Evolutionary conservation across 2,113 vertebrate species (phyloP).

Genomic region (Myrmecophaga tridactyla): DNA sequence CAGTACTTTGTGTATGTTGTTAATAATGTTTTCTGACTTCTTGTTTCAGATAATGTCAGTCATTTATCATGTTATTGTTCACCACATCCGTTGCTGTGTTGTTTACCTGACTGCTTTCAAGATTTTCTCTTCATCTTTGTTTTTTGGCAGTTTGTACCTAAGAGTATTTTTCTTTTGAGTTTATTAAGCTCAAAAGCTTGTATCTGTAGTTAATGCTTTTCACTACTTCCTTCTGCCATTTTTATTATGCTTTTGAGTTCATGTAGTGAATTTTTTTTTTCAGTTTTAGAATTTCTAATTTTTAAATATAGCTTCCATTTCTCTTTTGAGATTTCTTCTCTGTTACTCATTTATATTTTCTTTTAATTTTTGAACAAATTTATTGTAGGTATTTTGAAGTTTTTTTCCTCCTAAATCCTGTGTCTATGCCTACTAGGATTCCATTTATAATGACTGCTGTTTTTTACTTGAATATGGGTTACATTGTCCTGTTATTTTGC

Average conservation of each 20-base stretch:
- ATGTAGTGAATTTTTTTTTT: conserved; percentile 1
- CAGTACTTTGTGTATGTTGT: not conserved
- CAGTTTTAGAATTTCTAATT: not conserved
- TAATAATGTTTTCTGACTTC: not conserved
- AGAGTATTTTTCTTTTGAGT: not conserved
- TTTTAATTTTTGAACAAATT: conserved; percentile 11
- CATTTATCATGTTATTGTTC: not conserved
- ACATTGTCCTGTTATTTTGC: conserved; percentile 6
- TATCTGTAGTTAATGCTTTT: not conserved
- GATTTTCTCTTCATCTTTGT: no score
- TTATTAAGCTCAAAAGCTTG: conserved; percentile 24
- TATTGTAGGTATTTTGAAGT: not conserved
- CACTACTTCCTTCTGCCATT: not conserved
- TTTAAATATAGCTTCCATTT: not conserved
- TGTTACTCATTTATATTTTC: not conserved
- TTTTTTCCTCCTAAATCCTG: not conserved
- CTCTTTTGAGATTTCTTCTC: not conserved
- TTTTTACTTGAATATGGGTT: not conserved
- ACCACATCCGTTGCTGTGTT: not conserved
- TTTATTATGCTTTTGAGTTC: not conserved
- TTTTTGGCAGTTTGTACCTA: no score
- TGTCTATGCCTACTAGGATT: not conserved
- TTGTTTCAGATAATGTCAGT: not conserved
- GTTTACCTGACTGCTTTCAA: no score
- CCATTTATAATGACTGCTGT: not conserved